Base-by-base conservation (phyloP, 2,797 vertebrate genomes). In the Poecilia gillii region DNA sequence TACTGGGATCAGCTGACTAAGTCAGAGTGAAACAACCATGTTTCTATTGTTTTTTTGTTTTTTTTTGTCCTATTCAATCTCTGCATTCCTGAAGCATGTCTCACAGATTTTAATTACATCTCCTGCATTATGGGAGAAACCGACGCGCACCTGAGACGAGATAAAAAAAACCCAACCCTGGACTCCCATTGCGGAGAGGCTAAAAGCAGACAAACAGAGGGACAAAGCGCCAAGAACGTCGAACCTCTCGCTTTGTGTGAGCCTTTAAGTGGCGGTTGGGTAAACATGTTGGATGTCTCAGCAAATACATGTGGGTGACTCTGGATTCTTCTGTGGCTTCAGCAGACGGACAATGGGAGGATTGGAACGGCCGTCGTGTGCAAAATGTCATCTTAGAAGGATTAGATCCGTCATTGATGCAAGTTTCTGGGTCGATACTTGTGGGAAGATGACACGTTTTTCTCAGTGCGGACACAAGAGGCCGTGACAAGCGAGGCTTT, bases 211-310 rank as follows among this genome's bases (percentile, higher is more conserved):
- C 57, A 74, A 72, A 57, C 68, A 66, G 23, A 47, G 59, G 39
- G 53, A 75, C 74, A 62, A 4, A 3, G 25, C 1, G 73, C 64
- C 62, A 59, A 57, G 79, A 36, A 1, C 39, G 18, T 14, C 33
- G 72, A 64, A 31, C 11, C 33, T 83, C 31, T 49, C 53, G 43
- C 53, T 84, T 75, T 83, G 72, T 85, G 59, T 76, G 62, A 75
- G 62, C 36, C 8, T 74, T 55, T 41, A 75, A 88, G 51, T 79
- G 78, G 74, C 18, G 75, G 81, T 84, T 86, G 70, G 70, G 53
- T 79, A 90, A 89, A 74, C 66, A 87, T 81, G 80, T 25, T 25
- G n/a, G 78, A 43, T 4, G 74, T 80, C 73, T 78, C 81, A 33
- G 46, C 41, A 76, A 83, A 76, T 36, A 53, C 74, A 70, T 16